Evolutionary conservation across 2,888 invertebrate species (phyloP), one percentile per base, ranked within the genome.

Genomic region (Tenthredo distinguenda): DNA sequence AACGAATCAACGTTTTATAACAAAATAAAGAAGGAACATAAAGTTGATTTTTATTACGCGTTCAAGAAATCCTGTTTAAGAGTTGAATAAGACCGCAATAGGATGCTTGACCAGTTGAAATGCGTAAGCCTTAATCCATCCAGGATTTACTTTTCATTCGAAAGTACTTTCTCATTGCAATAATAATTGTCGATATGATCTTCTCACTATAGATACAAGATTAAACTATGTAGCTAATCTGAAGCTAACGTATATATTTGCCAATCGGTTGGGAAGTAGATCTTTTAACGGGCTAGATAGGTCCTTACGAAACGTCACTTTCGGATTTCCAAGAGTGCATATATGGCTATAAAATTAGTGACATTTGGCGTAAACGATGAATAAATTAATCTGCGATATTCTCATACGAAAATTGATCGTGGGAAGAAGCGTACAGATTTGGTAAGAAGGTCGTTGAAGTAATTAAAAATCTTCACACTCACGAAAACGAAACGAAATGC

Each of bases 111-210:
- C 26, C 34, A 68, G 15, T 26, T 26, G 26, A 34, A 68, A 43
- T 12, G 40, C n/a, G 21, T 74, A 43, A 40, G 43, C 40, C 21
- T 15, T 26, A 43, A 43, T 74, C 9, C 43, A 21, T 47, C 21
- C 55, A 34, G 50, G 55, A 55, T 58, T 50, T 79, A 26, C 31
- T 55, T 79, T 79, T 79, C 79, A 79, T 79, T 79, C 79, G 79
- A 79, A 79, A 79, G 79, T 55, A 79, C 34, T 47, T 34, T 10
- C 50, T 55, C 37, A 6, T 18, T 9, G 26, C 9, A 76, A 26
- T 47, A 47, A 77, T 77, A 31, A 50, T 50, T 9, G 15, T 62
- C 62, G 37, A 62, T 62, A 37, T 15, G 9, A 62, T 43, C 26
- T 26, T 47, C 15, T 50, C 12, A 7, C 37, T 26, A 47, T 9